Evolutionary conservation across 2,113 vertebrate species (phyloP).

Genomic region (Rhineura floridana): DNA sequence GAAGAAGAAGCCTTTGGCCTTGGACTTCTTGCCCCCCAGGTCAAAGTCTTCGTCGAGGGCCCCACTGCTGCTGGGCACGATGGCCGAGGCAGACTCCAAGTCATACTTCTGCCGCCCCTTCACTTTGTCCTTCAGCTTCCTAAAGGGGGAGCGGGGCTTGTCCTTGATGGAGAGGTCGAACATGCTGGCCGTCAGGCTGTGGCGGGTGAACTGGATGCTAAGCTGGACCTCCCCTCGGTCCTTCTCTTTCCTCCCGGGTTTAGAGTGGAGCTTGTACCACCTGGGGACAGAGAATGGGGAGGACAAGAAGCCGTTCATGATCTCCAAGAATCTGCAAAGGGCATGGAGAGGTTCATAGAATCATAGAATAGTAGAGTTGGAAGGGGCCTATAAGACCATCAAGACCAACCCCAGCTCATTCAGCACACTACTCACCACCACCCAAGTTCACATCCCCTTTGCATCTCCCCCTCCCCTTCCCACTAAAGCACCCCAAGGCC

Average conservation of each 20-base stretch:
- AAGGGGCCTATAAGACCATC: too few relatives aligned
- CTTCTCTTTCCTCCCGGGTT: slow-evolving; percentile 94
- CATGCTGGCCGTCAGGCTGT: slow-evolving; percentile 96
- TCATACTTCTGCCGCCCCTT: slow-evolving; percentile 84
- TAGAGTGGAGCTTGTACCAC: slow-evolving; percentile 94
- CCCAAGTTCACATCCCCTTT: too few relatives aligned
- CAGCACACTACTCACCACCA: too few relatives aligned
- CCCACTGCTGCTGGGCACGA: slow-evolving; percentile 83
- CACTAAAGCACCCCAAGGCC: neutral
- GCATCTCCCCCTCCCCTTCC: neutral
- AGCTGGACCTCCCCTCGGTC: slow-evolving; percentile 93
- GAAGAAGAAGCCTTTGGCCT: slow-evolving; percentile 89
- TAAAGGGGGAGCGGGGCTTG: slow-evolving; percentile 88
- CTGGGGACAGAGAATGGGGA: slow-evolving; percentile 64
- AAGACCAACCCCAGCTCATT: too few relatives aligned
- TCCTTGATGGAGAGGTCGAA: slow-evolving; percentile 95
- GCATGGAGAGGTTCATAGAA: neutral
- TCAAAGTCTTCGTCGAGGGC: slow-evolving; percentile 85
- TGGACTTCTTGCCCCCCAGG: slow-evolving; percentile 77
- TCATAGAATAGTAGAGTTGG: too few relatives aligned
- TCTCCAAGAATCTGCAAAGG: rapidly evolving
- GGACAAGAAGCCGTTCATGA: rapidly evolving
- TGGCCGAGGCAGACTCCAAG: slow-evolving; percentile 85
- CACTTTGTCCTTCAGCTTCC: slow-evolving; percentile 92
- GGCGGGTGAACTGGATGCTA: slow-evolving; percentile 88